Base-by-base conservation (phyloP, 2,888 invertebrate species). In the Eremobia ochroleuca region DNA sequence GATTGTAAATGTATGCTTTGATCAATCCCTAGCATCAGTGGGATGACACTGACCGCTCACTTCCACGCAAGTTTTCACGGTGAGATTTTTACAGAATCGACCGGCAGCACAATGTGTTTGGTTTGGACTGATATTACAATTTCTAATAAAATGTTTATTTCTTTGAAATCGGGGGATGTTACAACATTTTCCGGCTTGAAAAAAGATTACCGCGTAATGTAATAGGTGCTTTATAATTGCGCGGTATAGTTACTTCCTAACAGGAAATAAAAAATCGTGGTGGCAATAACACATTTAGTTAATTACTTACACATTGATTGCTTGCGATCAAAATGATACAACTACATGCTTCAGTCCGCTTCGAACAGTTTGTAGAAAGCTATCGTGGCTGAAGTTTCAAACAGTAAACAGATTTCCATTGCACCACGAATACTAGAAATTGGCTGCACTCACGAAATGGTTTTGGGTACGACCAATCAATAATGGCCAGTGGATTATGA, bases 141-240 rank as follows among this genome's bases (percentile, higher is more conserved):
- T 68, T 74, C 65, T 21, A 59, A 58, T 52, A 37, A 28, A 69
- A 69, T 73, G 59, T 72, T 55, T 67, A 69, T 74, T 86, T 77
- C 46, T 84, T 86, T 73, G 59, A 81, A 87, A 79, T 76, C 64
- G 34, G 65, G 79, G 87, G 83, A 85, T 55, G 73, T 80, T 83
- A 76, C 79, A 69, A 79, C 31, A 65, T 62, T 76, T 77, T 84
- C 72, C 79, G 74, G 67, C 55, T 69, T 76, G 69, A 83, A 84
- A 59, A 81, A 74, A 82, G 28, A 49, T 55, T 52, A 72, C 61
- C 49, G 72, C 62, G 79, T 79, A 79, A 87, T 80, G 73, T 78
- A 80, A 79, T 74, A 77, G 77, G 76, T 77, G 69, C 68, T 11
- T 43, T 79, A 70, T 82, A 82, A 84, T 87, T 88, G 76, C 76